Evolutionary conservation across 2,113 vertebrate species (phyloP).

Genomic region (Myodes glareolus): DNA sequence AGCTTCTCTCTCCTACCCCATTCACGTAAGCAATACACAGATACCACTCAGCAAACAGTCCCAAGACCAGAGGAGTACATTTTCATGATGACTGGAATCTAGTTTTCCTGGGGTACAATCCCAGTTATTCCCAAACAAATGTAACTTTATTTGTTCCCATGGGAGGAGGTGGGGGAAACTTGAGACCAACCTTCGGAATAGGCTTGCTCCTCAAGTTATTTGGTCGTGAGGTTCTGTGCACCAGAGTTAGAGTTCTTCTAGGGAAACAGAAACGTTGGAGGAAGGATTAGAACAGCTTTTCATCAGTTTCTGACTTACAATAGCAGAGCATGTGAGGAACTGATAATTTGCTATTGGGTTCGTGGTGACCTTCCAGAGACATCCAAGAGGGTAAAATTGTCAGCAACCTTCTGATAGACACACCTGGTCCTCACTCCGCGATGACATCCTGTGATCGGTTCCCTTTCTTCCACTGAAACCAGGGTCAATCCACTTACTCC

Average conservation of each 20-base stretch:
- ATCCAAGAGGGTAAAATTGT: neutral
- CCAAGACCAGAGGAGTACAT: slow-evolving; percentile 37
- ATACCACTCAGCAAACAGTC: neutral
- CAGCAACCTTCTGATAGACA: rapidly evolving
- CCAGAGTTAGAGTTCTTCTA: slow-evolving; percentile 69
- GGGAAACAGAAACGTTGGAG: slow-evolving; percentile 60
- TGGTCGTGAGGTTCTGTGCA: slow-evolving; percentile 60
- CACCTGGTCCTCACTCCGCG: rapidly evolving
- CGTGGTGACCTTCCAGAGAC: neutral
- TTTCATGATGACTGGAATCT: neutral
- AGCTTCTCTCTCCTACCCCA: neutral
- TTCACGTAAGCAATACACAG: neutral
- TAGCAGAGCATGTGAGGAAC: neutral
- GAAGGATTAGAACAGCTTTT: slow-evolving; percentile 6
- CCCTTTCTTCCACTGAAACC: neutral
- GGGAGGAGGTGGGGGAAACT: neutral
- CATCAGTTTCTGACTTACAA: neutral
- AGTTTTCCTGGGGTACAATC: neutral
- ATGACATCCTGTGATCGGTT: rapidly evolving
- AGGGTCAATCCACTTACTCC: neutral
- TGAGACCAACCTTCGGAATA: slow-evolving; percentile 85
- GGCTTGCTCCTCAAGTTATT: slow-evolving; percentile 78
- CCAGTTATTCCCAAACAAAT: neutral
- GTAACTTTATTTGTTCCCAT: neutral
- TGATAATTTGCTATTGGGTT: neutral